Evolutionary conservation across 2,888 invertebrate genomes (phyloP), one percentile per base, ranked within the genome.

Genomic region (Pollenia griseotomentosa): DNA sequence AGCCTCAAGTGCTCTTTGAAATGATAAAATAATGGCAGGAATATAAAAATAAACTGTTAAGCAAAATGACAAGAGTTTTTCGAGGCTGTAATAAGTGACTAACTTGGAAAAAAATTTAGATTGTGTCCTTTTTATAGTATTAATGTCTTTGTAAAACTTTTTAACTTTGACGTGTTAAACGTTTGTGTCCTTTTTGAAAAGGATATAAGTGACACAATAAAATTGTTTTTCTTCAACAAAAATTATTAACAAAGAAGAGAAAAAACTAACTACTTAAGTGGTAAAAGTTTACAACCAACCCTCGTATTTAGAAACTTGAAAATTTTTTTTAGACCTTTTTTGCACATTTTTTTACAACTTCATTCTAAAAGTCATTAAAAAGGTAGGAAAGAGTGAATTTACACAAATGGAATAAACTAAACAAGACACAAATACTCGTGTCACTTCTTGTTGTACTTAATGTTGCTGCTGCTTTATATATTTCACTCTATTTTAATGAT

Each of bases 391-490:
- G 44, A 66, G 55, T 79, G 61, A 74, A 68, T 68, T 48, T 73
- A 40, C 74, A 74, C 33, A 79, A 79, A 79, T 84, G 79, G 59
- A 79, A 79, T 84, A 79, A 84, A 74, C 84, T 46, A 46, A 79
- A 79, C 53, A 68, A 66, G 61, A 55, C 9, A 68, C 61, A 79
- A 61, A 55, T 84, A 70, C 79, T 74, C 53, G 70, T 84, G 79
- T 68, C 79, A 79, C 70, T 66, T 83, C 14, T 66, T 61, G 65
- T 46, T 42, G 44, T 14, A 46, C 9, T 81, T 14, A 2, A 53
- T 55, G 61, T 81, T 66, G 33, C 11, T 81, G 48, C 2, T 33
- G 33, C 33, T 33, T 19, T 19, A 19, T 19, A 33, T 33, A 33
- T 33, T 33, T 33, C 4, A 2, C 33, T 4, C 0, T 23, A 23